phyloP scores from a whole-genome alignment of 1,140 invertebrate genomes.

The Apis florea region DNA sequence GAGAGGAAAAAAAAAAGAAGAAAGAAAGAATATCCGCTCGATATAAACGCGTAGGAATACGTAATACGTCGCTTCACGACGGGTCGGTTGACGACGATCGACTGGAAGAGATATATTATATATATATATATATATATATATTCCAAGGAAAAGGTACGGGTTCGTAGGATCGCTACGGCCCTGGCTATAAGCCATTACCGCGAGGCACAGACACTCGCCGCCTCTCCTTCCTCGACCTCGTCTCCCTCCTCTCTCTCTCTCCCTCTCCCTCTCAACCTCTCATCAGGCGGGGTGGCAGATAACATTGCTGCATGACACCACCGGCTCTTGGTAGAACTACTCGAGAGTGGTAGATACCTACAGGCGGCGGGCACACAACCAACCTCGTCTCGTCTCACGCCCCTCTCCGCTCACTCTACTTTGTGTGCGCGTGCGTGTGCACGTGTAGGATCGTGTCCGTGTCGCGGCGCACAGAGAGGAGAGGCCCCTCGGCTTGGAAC shows the following conservation, averaged over 20 bases:
- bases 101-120: too few relatives aligned
- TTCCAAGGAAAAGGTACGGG: not conserved
- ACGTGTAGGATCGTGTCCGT: not conserved
- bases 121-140: too few relatives aligned
- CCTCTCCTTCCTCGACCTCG: constrained; percentile 43
- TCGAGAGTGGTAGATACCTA: constrained; percentile 70
- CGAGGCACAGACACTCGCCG: constrained; percentile 68
- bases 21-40: not conserved
- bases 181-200: constrained; percentile 77
- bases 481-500: not conserved
- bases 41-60: not conserved
- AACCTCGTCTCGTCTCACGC: constrained; percentile 47
- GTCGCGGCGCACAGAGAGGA: not conserved
- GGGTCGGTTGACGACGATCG: not conserved
- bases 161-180: constrained; percentile 60
- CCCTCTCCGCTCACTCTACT: constrained; percentile 14
- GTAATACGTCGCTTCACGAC: not conserved
- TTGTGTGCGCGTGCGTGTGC: not conserved
- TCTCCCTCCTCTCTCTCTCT: constrained; percentile 37
- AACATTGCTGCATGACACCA: constrained; percentile 80
- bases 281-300: constrained; percentile 77
- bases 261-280: constrained; percentile 54
- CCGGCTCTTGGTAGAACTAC: constrained; percentile 75
- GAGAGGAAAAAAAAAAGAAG: not conserved
- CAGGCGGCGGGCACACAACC: constrained; percentile 66